These are phyloP conservation scores for Merluccius polli DNA, from an alignment of 2,797 vertebrate species.

Conservation along the genomic window DNA sequence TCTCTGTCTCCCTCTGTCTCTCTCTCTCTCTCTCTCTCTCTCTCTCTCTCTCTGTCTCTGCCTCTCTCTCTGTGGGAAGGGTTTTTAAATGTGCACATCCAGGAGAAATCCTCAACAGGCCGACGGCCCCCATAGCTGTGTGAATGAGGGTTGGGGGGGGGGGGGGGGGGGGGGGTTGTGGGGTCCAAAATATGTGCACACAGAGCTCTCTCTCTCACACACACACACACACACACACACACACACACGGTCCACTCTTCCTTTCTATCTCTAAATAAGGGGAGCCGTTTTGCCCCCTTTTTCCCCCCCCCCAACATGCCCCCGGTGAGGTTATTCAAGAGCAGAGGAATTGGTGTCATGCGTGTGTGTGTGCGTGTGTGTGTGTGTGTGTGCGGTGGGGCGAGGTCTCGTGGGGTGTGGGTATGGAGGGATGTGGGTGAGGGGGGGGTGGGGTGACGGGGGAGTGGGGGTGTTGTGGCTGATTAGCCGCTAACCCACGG, in stretches of 20 bases:
- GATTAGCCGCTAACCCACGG: constrained; percentile 98
- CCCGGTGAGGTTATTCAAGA: constrained; percentile 99
- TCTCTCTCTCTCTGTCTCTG: constrained; percentile 17
- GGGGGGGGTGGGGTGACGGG: constrained; percentile 9
- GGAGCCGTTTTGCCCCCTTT: constrained; percentile 71
- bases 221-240: constrained; percentile 25
- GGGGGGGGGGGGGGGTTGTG: background rate
- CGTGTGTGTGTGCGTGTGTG: constrained; percentile 27
- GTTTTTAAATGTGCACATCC: constrained; percentile 70
- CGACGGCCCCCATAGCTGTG: constrained; percentile 63
- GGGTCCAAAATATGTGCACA: constrained; percentile 51
- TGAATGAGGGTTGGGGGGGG: constrained; percentile 44
- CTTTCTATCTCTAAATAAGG: constrained; percentile 81
- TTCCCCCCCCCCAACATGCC: constrained; percentile 74
- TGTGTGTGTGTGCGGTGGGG: constrained; percentile 9
- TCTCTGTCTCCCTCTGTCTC: too few relatives aligned
- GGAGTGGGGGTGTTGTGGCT: constrained; percentile 81
- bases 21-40: too few relatives aligned
- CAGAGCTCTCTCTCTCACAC: background rate
- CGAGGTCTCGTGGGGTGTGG: constrained; percentile 68
- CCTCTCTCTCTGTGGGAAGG: constrained; percentile 6
- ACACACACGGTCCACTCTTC: constrained; percentile 11
- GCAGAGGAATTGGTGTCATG: constrained; percentile 79
- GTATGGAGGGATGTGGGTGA: constrained; percentile 13
- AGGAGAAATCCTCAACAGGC: constrained; percentile 96